Evolutionary conservation across 2,113 vertebrate genomes (phyloP), one percentile per base, ranked within the genome.

Genomic region (Felis chaus): DNA sequence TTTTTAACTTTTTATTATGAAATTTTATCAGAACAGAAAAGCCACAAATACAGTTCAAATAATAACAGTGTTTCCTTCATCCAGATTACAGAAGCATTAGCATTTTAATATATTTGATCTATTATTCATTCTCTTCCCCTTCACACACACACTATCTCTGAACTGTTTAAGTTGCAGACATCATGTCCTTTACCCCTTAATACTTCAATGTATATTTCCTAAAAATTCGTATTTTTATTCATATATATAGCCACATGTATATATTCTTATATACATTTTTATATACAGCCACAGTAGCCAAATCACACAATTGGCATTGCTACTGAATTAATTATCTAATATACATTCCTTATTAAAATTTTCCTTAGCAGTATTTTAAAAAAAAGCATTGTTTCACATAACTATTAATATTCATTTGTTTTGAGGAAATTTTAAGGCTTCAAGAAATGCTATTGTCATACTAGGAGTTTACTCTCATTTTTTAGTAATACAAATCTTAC

Each of bases 11-110:
- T 76, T 86, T 68, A 86, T 86, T 74, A 69, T 96, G 12, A 96
- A 94, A 90, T 87, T 68, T 14, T 78, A 76, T 65, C 21, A 94
- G 41, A 76, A 71, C 18, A 94, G 4, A 88, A 95, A 97, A 94
- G 48, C 5, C 36, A 93, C 27, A 96, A 73, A 96, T 55, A 45
- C 18, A 76, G 21, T 73, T 48, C 11, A 57, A 89, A 81, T 81
- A 96, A 71, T 66, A 71, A 19, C 5, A 41, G 3, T 41, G 36
- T 53, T 33, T 4, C 6, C 8, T 82, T 86, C 45, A 94, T 25
- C 25, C 36, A 78, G 12, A 23, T 95, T 93, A 31, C 29, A 55
- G 41, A 93, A 79, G 6, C 39, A 92, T 71, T 86, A 31, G 10
- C 2, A 71, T 95, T 82, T 94, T 81, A 81, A 65, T 95, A 66